phyloP scores from a whole-genome alignment of 2,113 vertebrate genomes.

The Leucoraja erinaceus region DNA sequence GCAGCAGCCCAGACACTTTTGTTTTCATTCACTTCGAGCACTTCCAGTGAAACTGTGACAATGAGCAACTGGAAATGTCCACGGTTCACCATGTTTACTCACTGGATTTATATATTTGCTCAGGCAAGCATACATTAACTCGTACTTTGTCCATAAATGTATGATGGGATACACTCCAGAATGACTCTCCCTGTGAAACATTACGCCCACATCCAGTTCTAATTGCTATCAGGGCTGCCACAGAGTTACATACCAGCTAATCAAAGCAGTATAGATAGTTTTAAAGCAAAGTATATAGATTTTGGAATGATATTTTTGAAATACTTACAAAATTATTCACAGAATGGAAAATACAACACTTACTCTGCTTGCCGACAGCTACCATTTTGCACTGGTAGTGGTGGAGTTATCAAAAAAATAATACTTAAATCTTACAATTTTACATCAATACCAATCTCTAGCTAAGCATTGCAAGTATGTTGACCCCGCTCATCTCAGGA shows the following conservation, averaged over 20 bases:
- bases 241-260: conserved; percentile 11
- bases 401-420: not conserved
- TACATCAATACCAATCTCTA: not conserved
- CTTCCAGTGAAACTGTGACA: conserved; percentile 1
- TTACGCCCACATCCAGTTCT: not conserved
- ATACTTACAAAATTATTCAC: too few relatives aligned
- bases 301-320: too few relatives aligned
- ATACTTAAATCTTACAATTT: too few relatives aligned
- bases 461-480: too few relatives aligned
- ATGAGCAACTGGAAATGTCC: not conserved
- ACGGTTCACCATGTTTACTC: not conserved
- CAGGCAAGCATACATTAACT: not conserved
- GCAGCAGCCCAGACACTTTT: not conserved
- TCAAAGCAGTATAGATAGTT: not conserved
- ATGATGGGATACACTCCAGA: not conserved
- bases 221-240: not conserved
- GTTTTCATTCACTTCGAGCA: conserved; percentile 1
- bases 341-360: conserved; percentile 8
- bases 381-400: not conserved
- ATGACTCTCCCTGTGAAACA: conserved; percentile 5
- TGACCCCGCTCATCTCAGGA: too few relatives aligned
- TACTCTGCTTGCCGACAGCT: not conserved
- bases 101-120: not conserved
- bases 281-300: not conserved
- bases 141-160: not conserved